Evolutionary conservation across 2,888 invertebrate genomes (phyloP).

Genomic region (Calameuta pallipes): DNA sequence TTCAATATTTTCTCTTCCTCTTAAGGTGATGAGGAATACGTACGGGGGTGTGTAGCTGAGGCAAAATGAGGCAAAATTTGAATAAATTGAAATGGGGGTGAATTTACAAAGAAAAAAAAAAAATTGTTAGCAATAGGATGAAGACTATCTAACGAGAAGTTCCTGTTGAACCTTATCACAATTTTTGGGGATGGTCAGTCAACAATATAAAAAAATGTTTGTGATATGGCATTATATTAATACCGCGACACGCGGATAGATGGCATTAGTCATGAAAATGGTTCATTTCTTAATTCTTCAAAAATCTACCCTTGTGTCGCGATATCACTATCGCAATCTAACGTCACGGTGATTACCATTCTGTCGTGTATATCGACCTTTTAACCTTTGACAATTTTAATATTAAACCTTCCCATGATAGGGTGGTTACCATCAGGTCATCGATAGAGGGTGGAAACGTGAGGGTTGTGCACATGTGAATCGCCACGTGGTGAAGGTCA

Average conservation of each 20-base stretch:
- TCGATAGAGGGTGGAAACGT: background rate
- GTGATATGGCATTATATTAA: background rate
- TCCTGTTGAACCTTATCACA: background rate
- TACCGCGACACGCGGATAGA: background rate
- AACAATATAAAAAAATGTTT: background rate
- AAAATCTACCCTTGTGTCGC: background rate
- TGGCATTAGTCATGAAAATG: background rate
- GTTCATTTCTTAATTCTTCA: background rate
- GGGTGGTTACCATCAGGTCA: slow-evolving; percentile 19
- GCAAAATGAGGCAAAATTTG: background rate
- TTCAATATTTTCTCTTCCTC: background rate
- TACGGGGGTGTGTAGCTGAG: background rate
- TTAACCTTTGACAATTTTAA: background rate
- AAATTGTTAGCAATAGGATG: background rate
- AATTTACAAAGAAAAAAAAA: background rate
- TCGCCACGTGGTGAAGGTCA: background rate
- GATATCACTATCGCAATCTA: background rate
- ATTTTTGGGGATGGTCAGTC: background rate
- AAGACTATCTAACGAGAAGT: too few relatives aligned
- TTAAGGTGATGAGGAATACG: background rate
- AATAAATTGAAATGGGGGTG: background rate
- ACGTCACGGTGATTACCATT: background rate
- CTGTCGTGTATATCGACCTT: background rate
- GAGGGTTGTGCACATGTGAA: background rate
- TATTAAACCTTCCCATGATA: background rate